phyloP scores from a whole-genome alignment of 2,888 invertebrate genomes.

The Netelia melanura region DNA sequence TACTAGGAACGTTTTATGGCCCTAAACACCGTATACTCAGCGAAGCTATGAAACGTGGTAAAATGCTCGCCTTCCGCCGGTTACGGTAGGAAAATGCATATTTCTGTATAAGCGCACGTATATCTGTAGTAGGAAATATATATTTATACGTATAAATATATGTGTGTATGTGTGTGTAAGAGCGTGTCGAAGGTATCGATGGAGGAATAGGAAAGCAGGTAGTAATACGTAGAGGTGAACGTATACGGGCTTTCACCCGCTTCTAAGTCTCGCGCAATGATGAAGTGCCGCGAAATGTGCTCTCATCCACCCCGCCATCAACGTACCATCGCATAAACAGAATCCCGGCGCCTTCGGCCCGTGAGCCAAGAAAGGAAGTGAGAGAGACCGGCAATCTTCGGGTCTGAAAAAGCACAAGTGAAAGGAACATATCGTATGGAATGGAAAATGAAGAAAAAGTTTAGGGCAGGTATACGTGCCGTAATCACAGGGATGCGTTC shows the following conservation, averaged over 20 bases:
- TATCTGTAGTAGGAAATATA: neutral
- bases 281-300: constrained; percentile 44
- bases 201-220: constrained; percentile 24
- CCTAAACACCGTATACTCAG: constrained; percentile 65
- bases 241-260: constrained; percentile 49
- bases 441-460: neutral
- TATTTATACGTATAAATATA: neutral
- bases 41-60: constrained; percentile 50
- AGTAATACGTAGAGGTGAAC: constrained; percentile 31
- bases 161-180: neutral
- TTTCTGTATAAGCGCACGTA: neutral
- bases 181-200: neutral
- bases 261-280: constrained; percentile 50
- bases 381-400: constrained; percentile 8
- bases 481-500: neutral
- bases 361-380: constrained; percentile 33
- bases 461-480: neutral
- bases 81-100: constrained; percentile 38
- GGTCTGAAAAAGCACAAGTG: neutral
- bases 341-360: constrained; percentile 54
- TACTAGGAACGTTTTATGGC: constrained; percentile 69
- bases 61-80: constrained; percentile 60
- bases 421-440: neutral
- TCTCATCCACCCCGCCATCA: constrained; percentile 35
- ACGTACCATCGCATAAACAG: constrained; percentile 16